A percentile compares a stretch with the other conserved stretches of the same genome.
Evolutionary conservation across 2,797 vertebrate genomes (phyloP).

Genomic region (Acrocephalus scirpaceus): DNA sequence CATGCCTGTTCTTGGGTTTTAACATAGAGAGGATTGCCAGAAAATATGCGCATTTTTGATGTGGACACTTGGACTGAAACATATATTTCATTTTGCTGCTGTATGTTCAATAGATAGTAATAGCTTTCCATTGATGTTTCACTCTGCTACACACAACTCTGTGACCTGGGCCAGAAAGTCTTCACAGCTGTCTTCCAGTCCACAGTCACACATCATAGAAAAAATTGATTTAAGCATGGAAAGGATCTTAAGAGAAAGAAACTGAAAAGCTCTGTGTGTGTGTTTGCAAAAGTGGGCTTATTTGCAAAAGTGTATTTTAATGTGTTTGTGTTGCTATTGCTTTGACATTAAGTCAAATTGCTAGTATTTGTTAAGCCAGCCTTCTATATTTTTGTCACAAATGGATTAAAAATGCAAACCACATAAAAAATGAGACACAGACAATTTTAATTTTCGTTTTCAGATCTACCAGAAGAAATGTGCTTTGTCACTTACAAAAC

Average conservation of each 20-base stretch:
- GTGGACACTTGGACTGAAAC: neutral
- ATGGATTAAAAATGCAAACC: slow-evolving; percentile 14
- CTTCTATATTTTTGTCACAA: slow-evolving; percentile 24
- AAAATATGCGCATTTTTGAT: neutral
- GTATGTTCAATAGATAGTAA: neutral
- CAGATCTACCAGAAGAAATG: slow-evolving; percentile 15
- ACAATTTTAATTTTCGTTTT: neutral
- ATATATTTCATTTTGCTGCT: neutral
- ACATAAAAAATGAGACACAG: neutral
- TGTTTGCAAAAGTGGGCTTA: neutral
- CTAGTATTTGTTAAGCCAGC: neutral
- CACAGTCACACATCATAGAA: neutral
- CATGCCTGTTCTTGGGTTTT: neutral
- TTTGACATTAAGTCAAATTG: neutral
- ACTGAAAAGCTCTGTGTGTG: neutral
- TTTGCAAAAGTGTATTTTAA: neutral
- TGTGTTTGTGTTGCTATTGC: neutral
- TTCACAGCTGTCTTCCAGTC: neutral
- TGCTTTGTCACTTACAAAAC: slow-evolving; percentile 29
- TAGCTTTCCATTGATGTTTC: fast-evolving
- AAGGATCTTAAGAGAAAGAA: neutral
- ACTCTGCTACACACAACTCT: neutral
- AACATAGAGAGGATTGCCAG: neutral
- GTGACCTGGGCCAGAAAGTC: neutral
- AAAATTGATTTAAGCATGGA: neutral